Percentiles rank a stretch among this genome's conserved stretches.
Evolutionary conservation across 2,888 invertebrate genomes (phyloP).

Genomic region (Zaprionus obscuricornis): DNA sequence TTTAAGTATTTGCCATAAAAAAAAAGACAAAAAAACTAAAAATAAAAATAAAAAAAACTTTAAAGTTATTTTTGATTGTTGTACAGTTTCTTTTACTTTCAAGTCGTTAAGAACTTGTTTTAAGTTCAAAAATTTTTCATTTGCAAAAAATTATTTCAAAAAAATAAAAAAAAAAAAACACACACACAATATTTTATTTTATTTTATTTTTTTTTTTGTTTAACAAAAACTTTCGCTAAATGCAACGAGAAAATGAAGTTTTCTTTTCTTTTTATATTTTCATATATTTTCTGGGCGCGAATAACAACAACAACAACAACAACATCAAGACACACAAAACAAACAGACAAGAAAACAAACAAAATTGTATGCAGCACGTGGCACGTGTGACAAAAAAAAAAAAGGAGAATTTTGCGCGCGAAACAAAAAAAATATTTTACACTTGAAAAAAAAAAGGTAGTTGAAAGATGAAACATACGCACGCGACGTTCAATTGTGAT

Average conservation of each 20-base stretch:
- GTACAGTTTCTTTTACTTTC: neutral
- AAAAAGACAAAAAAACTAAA: too few relatives aligned
- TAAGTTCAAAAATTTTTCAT: neutral
- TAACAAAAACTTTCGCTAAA: slow-evolving; percentile 28
- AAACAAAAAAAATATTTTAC: slow-evolving; percentile 20
- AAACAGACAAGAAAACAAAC: slow-evolving; percentile 33
- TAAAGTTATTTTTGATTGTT: neutral
- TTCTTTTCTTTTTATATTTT: slow-evolving; percentile 4
- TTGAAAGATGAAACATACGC: slow-evolving; percentile 26
- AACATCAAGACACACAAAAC: slow-evolving; percentile 12
- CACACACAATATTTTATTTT: too few relatives aligned
- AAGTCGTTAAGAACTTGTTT: too few relatives aligned
- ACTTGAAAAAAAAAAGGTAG: too few relatives aligned
- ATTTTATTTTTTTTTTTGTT: too few relatives aligned
- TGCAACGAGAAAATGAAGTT: slow-evolving; percentile 4
- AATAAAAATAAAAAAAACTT: too few relatives aligned
- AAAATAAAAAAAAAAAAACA: neutral
- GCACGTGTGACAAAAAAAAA: slow-evolving; percentile 31
- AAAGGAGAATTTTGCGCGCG: too few relatives aligned
- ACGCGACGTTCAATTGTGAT: slow-evolving; percentile 37
- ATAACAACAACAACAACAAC: slow-evolving; percentile 11
- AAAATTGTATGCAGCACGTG: slow-evolving; percentile 41
- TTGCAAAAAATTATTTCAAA: neutral
- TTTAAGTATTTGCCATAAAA: too few relatives aligned
- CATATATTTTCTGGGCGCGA: too few relatives aligned